Conservation (phyloP, 2,888 invertebrate genomes). For the Oscheius sp. region DNA sequence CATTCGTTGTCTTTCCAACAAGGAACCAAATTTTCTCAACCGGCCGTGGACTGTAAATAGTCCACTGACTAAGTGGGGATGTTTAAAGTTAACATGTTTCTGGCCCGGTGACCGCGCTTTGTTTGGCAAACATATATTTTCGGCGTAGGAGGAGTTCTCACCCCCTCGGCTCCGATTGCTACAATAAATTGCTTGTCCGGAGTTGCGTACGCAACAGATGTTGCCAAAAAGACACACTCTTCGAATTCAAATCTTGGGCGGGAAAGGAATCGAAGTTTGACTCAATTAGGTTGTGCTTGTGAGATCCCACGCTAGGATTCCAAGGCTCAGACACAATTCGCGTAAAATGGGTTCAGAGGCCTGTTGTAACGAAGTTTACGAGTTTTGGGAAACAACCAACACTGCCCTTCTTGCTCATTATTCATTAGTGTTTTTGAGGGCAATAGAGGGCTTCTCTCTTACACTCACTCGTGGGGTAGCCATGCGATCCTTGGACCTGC, state of each 20-base stretch:
- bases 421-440: constrained; percentile 23
- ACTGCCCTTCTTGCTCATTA: neutral
- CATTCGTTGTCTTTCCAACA: too few species aligned
- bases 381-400: constrained; percentile 9
- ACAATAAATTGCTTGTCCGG: constrained; percentile 30
- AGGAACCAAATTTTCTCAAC: too few species aligned
- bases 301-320: neutral
- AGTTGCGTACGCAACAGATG: constrained; percentile 25
- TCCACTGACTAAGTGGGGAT: too few species aligned
- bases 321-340: neutral
- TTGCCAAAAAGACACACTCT: neutral
- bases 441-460: constrained; percentile 6
- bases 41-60: too few species aligned
- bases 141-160: constrained; percentile 13
- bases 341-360: neutral
- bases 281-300: constrained; percentile 8
- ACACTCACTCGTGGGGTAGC: constrained; percentile 23
- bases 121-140: constrained; percentile 9
- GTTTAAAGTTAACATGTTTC: too few species aligned
- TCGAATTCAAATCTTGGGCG: neutral
- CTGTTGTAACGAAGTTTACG: constrained; percentile 6
- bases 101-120: too few species aligned
- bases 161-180: constrained; percentile 5
- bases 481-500: constrained; percentile 26
- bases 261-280: neutral